Percentiles rank a stretch among this genome's conserved stretches.
Evolutionary conservation across 2,888 invertebrate genomes (phyloP).

Genomic region (Mesoligia furuncula): DNA sequence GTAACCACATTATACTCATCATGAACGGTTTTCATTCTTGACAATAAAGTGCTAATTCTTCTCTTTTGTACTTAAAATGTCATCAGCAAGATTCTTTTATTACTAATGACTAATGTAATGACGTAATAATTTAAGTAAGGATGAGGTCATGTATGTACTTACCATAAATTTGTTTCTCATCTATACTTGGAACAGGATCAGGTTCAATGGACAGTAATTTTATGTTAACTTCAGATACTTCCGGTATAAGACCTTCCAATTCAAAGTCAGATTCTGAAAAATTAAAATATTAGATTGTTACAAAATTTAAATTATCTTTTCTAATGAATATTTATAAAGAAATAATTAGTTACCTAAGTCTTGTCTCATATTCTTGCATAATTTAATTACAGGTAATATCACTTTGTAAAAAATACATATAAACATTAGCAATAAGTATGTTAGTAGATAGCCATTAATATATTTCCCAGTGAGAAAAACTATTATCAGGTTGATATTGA

Average conservation of each 20-base stretch:
- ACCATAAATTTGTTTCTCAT: slow-evolving; percentile 86
- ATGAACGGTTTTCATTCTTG: neutral
- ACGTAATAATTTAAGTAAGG: neutral
- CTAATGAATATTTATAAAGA: slow-evolving; percentile 3
- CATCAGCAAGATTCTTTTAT: neutral
- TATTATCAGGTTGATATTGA: slow-evolving; percentile 79
- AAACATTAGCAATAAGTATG: slow-evolving; percentile 78
- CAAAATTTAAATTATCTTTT: neutral
- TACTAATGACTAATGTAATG: neutral
- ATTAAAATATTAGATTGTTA: slow-evolving; percentile 1
- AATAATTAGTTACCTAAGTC: slow-evolving; percentile 79
- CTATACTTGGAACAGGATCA: slow-evolving; percentile 74
- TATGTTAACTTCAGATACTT: slow-evolving; percentile 82
- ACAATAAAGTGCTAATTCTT: neutral
- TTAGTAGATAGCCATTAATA: slow-evolving; percentile 81
- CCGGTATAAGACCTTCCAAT: slow-evolving; percentile 85
- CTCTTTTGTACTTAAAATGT: neutral
- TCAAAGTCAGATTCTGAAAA: slow-evolving; percentile 85
- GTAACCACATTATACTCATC: neutral
- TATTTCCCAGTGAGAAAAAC: slow-evolving; percentile 81
- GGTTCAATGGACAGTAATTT: slow-evolving; percentile 84
- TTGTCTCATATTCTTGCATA: slow-evolving; percentile 80
- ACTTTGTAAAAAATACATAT: slow-evolving; percentile 78
- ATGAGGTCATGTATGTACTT: slow-evolving; percentile 22
- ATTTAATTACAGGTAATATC: slow-evolving; percentile 75